Base-by-base conservation (phyloP, 92 coral and sea anemone species). In the Palythoa caribaeorum region DNA sequence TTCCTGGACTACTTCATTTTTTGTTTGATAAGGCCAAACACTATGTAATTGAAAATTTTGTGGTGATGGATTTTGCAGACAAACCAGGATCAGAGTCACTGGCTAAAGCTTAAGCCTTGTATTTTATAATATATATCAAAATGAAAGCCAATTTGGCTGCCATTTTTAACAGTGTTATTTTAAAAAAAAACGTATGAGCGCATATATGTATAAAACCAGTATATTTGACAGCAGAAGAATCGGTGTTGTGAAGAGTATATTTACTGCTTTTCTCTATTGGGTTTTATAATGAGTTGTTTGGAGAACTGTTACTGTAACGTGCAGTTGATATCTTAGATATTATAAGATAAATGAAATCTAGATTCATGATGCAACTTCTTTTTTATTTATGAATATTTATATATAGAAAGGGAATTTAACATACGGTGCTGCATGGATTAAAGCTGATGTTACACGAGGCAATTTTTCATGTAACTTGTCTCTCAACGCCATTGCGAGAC, bases 31-130 rank as follows among this genome's bases (percentile, higher is more conserved):
- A 60, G 68, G 20, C 20, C 68, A 60, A 60, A 60, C 68, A 60
- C 68, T n/a, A n/a, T n/a, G n/a, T n/a, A 3, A 60, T 60, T 60
- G 20, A 60, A 60, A 60, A 60, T 60, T 13, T 60, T 60, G 68
- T 3, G 68, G 28, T 60, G 68, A 60, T 60, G 68, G 68, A 60
- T 60, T 60, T 9, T 60, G 68, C 68, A 60, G 68, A 60, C 68
- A 60, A 60, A 60, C 68, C 68, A 60, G 21, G 68, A 60, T 60
- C 68, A 60, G 68, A 9, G 68, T 60, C 68, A 60, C 68, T 60
- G 68, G 68, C 68, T 16, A 60, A 2, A 60, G n/a, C 68, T 20
- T 60, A 60, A 60, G 20, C 68, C 68, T 60, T 60, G 68, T 60
- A 60, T 15, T 54, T 60, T 60, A 60, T 60, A 60, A 60, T 60